A percentile compares a stretch with the other conserved stretches of the same genome.
Conservation (phyloP, 2,888 invertebrate genomes). For the Melieria picta region DNA sequence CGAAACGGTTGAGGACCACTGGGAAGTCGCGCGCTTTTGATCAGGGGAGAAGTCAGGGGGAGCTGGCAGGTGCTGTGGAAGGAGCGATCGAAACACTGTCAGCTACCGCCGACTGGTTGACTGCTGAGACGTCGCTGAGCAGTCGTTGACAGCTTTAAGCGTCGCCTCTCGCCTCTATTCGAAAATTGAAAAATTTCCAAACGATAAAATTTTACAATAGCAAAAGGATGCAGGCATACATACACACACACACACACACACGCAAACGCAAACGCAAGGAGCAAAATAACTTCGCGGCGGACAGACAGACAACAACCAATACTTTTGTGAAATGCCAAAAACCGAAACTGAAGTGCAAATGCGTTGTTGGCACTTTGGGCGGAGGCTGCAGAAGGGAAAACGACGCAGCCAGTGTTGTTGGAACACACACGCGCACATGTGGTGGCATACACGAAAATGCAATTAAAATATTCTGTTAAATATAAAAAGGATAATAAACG, state of each 20-base stretch:
- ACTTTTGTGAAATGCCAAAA: slow-evolving; percentile 17
- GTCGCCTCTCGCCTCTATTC: slow-evolving; percentile 31
- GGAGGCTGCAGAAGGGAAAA: slow-evolving; percentile 6
- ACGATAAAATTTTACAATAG: slow-evolving; percentile 61
- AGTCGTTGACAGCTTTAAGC: slow-evolving; percentile 28
- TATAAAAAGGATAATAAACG: slow-evolving; percentile 36
- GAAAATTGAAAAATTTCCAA: slow-evolving; percentile 65
- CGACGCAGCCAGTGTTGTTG: not conserved
- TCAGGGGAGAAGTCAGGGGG: too few species aligned
- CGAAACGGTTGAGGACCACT: too few species aligned
- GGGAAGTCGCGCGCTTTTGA: too few species aligned
- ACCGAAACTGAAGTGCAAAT: slow-evolving; percentile 27
- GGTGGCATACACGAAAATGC: slow-evolving; percentile 46
- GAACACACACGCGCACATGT: not conserved
- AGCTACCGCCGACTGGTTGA: slow-evolving; percentile 6
- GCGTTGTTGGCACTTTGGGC: slow-evolving; percentile 12
- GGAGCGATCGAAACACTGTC: too few species aligned
- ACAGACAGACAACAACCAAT: slow-evolving; percentile 15
- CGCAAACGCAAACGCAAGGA: not conserved
- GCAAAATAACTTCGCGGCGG: not conserved
- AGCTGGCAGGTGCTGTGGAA: slow-evolving; percentile 18
- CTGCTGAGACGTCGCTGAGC: slow-evolving; percentile 22
- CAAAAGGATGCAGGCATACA: slow-evolving; percentile 6
- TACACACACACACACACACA: slow-evolving; percentile 14
- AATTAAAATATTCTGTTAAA: slow-evolving; percentile 50